Conservation (phyloP, 2,888 invertebrate genomes). For the Amblyjoppa fuscipennis region DNA sequence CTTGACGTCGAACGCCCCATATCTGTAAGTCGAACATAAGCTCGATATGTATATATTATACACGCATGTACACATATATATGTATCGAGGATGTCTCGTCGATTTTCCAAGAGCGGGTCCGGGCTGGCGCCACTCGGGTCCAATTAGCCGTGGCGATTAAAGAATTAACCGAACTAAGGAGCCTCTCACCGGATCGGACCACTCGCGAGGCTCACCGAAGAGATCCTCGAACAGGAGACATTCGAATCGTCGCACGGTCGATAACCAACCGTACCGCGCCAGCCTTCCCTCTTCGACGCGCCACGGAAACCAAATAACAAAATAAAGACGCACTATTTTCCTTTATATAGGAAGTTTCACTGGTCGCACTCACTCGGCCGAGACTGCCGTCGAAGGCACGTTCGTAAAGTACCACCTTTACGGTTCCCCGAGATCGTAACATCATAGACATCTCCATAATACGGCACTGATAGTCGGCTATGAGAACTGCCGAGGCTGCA, state of each 20-base stretch:
- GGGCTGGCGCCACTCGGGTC: constrained; percentile 83
- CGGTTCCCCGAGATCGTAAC: constrained; percentile 76
- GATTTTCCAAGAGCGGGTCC: constrained; percentile 59
- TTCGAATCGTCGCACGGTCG: constrained; percentile 46
- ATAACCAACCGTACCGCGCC: not conserved
- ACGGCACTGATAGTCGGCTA: constrained; percentile 66
- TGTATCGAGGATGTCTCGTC: constrained; percentile 38
- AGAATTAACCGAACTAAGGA: constrained; percentile 75
- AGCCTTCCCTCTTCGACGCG: not conserved
- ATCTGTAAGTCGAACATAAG: too few relatives aligned
- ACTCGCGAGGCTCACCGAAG: constrained; percentile 20
- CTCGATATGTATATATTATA: too few relatives aligned
- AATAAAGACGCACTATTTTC: constrained; percentile 39
- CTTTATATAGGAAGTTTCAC: constrained; percentile 44
- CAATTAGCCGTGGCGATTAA: constrained; percentile 84
- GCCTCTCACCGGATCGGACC: constrained; percentile 57
- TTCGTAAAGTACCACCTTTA: constrained; percentile 70
- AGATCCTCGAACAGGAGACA: constrained; percentile 26
- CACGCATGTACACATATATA: not conserved
- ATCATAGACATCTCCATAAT: constrained; percentile 82
- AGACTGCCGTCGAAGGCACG: constrained; percentile 36
- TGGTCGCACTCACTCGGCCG: constrained; percentile 36
- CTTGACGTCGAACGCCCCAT: too few relatives aligned
- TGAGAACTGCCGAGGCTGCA: constrained; percentile 28
- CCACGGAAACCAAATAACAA: constrained; percentile 11